A percentile compares a stretch with the other conserved stretches of the same genome.
These are phyloP conservation scores for Cheilosia scutellata DNA, from an alignment of 2,888 invertebrate genomes.

Conservation along the genomic window DNA sequence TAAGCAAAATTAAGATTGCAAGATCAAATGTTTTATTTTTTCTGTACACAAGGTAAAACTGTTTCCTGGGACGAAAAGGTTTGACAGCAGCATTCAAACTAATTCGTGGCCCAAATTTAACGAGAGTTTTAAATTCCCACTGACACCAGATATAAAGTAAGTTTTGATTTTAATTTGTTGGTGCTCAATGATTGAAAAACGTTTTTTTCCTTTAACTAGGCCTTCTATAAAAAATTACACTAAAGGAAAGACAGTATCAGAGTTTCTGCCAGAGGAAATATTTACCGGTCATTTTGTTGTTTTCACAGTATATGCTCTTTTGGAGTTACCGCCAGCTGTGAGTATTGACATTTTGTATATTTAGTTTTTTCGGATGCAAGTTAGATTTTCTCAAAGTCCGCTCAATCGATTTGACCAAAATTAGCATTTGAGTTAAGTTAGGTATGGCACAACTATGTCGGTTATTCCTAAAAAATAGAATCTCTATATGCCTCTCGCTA, in stretches of 20 bases:
- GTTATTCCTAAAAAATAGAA: too few species aligned
- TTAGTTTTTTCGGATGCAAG: too few species aligned
- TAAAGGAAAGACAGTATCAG: slow-evolving; percentile 61
- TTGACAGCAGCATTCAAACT: slow-evolving; percentile 89
- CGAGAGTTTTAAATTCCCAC: slow-evolving; percentile 90
- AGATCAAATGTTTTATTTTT: background rate
- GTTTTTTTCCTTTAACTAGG: slow-evolving; percentile 55
- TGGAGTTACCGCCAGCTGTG: slow-evolving; percentile 83
- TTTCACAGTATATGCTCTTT: slow-evolving; percentile 83
- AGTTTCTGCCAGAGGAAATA: slow-evolving; percentile 81
- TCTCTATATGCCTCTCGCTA: too few species aligned
- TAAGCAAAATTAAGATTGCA: background rate
- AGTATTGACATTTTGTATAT: slow-evolving; percentile 64
- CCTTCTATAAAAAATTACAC: slow-evolving; percentile 79
- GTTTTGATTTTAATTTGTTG: slow-evolving; percentile 48
- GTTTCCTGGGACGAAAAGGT: slow-evolving; percentile 91
- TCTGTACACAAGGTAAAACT: slow-evolving; percentile 87
- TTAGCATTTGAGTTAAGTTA: too few species aligned
- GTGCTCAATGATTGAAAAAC: background rate
- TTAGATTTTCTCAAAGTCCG: too few species aligned
- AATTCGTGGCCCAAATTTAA: slow-evolving; percentile 93
- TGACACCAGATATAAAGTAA: slow-evolving; percentile 85
- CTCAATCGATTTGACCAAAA: too few species aligned
- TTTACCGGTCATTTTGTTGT: slow-evolving; percentile 84
- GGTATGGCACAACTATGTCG: too few species aligned